Conservation (phyloP, 2,888 invertebrate genomes). For the Machimus atricapillus region DNA sequence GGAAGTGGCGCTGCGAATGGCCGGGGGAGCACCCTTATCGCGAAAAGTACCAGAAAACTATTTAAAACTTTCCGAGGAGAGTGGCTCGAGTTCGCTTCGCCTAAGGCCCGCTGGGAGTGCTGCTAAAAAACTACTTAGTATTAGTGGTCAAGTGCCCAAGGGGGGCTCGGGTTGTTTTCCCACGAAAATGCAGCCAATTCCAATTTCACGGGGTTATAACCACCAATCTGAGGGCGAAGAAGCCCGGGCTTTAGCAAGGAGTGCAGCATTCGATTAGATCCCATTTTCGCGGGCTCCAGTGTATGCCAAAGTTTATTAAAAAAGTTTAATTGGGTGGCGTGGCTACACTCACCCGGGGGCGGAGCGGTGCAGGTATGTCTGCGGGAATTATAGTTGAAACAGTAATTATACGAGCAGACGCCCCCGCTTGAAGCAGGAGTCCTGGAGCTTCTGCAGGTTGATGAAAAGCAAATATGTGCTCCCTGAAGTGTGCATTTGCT, state of each 20-base stretch:
- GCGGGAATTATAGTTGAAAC: slow-evolving; percentile 8
- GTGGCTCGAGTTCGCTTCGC: background rate
- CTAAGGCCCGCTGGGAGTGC: background rate
- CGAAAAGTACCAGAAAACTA: slow-evolving; percentile 14
- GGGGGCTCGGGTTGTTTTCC: background rate
- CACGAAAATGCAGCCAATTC: slow-evolving; percentile 6
- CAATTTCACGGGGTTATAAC: slow-evolving; percentile 28
- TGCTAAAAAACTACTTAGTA: slow-evolving; percentile 13
- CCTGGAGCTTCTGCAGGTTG: background rate
- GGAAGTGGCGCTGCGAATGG: background rate
- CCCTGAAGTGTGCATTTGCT: slow-evolving; percentile 14
- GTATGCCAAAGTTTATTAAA: slow-evolving; percentile 42
- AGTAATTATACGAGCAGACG: slow-evolving; percentile 9
- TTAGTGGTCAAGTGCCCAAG: background rate
- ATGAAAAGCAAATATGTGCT: slow-evolving; percentile 36
- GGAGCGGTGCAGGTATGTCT: background rate
- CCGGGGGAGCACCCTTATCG: background rate
- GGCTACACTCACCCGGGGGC: background rate
- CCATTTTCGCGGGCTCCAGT: background rate
- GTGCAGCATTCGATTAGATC: background rate
- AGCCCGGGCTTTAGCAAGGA: background rate
- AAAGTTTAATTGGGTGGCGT: slow-evolving; percentile 45
- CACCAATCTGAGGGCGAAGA: background rate
- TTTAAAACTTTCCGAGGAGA: slow-evolving; percentile 10
- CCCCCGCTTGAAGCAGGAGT: background rate